These are phyloP conservation scores for Halichoerus grypus DNA, from an alignment of 2,113 vertebrate species.

Conservation along the genomic window DNA sequence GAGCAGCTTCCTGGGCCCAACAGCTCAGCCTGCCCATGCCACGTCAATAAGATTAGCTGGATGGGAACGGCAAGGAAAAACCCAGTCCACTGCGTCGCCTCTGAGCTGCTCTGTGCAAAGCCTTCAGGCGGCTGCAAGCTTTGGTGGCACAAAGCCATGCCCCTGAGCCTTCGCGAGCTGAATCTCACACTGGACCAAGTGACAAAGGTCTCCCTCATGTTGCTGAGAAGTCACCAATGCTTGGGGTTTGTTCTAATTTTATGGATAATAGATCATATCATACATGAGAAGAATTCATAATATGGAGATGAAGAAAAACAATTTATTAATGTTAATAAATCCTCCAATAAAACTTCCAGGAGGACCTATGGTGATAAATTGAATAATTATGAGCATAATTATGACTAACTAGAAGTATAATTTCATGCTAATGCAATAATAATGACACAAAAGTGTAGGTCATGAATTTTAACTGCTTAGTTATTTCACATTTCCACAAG, in stretches of 20 bases:
- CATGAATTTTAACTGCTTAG: constrained; percentile 91
- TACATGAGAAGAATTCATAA: constrained; percentile 89
- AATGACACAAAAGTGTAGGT: constrained; percentile 90
- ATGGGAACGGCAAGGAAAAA: accelerated
- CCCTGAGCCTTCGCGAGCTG: accelerated
- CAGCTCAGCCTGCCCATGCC: accelerated
- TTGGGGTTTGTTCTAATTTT: constrained; percentile 81
- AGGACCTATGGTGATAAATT: constrained; percentile 91
- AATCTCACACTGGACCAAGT: neutral
- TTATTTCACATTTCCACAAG: constrained; percentile 87
- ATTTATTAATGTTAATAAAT: constrained; percentile 92
- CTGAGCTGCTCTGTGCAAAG: accelerated
- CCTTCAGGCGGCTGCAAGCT: accelerated
- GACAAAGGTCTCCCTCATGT: neutral
- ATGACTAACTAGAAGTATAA: constrained; percentile 90
- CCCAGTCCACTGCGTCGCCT: accelerated
- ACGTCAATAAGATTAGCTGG: too few species aligned
- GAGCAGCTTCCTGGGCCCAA: neutral
- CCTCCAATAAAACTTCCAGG: constrained; percentile 89
- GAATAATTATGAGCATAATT: constrained; percentile 92
- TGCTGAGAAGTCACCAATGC: constrained; percentile 66
- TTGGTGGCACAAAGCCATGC: accelerated
- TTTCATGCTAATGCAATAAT: constrained; percentile 92
- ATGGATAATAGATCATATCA: constrained; percentile 85
- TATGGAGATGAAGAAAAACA: constrained; percentile 90